Conservation (phyloP, 2,888 invertebrate species). For the Achlya flavicornis region DNA sequence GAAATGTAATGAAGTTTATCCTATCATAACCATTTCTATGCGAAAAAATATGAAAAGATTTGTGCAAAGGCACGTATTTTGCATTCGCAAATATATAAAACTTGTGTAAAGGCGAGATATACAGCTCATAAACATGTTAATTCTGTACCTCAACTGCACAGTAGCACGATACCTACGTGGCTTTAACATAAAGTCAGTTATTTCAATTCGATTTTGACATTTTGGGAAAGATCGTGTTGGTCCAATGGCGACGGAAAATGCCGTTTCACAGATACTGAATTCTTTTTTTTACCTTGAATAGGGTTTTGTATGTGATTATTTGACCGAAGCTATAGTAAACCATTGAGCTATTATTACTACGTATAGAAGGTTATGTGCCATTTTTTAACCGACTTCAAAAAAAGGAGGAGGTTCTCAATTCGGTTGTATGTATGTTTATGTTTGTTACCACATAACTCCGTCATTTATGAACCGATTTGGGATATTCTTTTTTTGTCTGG, state of each 20-base stretch:
- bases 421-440: too few species aligned
- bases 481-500: too few species aligned
- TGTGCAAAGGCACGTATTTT: slow-evolving; percentile 9
- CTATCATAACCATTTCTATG: background rate
- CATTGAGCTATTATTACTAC: too few species aligned
- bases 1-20: background rate
- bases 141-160: background rate
- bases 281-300: too few species aligned
- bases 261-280: background rate
- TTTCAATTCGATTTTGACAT: background rate
- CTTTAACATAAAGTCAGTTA: background rate
- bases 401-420: too few species aligned
- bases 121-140: background rate
- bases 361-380: too few species aligned
- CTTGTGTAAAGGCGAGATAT: slow-evolving; percentile 8
- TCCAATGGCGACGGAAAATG: background rate
- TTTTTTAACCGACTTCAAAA: too few species aligned
- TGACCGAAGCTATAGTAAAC: too few species aligned
- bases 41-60: background rate
- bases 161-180: background rate
- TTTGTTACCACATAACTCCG: too few species aligned
- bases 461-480: too few species aligned
- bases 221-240: background rate
- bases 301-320: too few species aligned
- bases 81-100: slow-evolving; percentile 9